A percentile compares a stretch with the other conserved stretches of the same genome.
These are phyloP conservation scores for Torymus texanus DNA, from an alignment of 2,888 invertebrate species.

Conservation along the genomic window DNA sequence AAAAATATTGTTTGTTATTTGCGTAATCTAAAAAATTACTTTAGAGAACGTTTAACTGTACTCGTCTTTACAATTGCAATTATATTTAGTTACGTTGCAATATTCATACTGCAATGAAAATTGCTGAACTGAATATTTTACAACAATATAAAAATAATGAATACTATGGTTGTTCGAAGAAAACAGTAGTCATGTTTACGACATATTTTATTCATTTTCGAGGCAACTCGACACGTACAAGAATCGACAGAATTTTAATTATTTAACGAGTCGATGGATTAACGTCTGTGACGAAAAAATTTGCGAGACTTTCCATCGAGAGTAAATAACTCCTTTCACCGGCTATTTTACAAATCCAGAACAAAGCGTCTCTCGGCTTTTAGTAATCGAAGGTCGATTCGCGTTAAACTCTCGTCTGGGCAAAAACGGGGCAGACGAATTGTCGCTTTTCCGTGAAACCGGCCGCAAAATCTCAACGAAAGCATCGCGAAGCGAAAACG, in stretches of 20 bases:
- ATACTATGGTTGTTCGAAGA: too few species aligned
- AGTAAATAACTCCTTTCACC: constrained; percentile 47
- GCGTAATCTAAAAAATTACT: too few species aligned
- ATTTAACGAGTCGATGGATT: constrained; percentile 2
- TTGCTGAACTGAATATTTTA: too few species aligned
- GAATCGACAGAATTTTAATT: constrained; percentile 9
- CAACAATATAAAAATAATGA: too few species aligned
- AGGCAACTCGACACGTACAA: neutral
- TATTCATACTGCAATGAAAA: too few species aligned
- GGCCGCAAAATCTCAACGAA: neutral
- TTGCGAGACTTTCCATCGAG: constrained; percentile 32
- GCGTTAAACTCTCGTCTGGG: neutral
- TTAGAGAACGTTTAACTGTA: too few species aligned
- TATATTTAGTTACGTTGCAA: too few species aligned
- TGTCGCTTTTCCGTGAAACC: constrained; percentile 5
- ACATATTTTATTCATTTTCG: too few species aligned
- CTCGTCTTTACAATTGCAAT: too few species aligned
- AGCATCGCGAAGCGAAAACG: too few species aligned
- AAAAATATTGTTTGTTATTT: too few species aligned
- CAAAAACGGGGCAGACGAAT: constrained; percentile 26
- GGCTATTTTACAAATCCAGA: constrained; percentile 29
- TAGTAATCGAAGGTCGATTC: constrained; percentile 41
- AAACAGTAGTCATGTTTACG: too few species aligned
- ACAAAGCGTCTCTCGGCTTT: constrained; percentile 27
- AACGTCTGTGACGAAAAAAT: neutral